These are phyloP conservation scores for Cathartes aura DNA, from an alignment of 2,113 vertebrate species.

Conservation along the genomic window DNA sequence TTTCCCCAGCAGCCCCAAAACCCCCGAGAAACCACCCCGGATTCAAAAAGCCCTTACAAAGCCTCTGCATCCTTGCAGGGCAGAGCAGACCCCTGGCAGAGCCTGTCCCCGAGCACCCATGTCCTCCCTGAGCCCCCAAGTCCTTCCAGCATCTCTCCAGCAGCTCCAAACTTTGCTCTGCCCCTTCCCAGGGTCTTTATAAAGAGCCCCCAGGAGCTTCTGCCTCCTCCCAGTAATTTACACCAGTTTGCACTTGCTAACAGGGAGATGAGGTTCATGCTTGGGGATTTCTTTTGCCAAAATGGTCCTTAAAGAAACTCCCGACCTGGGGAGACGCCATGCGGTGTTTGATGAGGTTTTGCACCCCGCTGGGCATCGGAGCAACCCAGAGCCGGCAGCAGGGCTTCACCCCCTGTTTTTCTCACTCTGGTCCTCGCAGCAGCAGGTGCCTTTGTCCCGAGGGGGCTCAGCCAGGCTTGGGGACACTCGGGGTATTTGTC, in stretches of 20 bases:
- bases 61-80: accelerated
- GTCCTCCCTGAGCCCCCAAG: accelerated
- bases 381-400: accelerated
- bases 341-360: neutral
- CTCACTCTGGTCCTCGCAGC: neutral
- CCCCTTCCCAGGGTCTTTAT: neutral
- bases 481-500: neutral
- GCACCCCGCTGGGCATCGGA: accelerated
- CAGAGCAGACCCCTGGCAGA: neutral
- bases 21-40: too few species aligned
- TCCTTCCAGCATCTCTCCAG: neutral
- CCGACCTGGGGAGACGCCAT: accelerated
- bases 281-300: neutral
- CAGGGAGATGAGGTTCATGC: accelerated
- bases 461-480: neutral
- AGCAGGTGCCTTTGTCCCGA: accelerated
- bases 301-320: accelerated
- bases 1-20: neutral
- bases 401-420: neutral
- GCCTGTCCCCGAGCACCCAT: accelerated
- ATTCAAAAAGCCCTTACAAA: accelerated
- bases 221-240: neutral
- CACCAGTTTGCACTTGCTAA: neutral
- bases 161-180: neutral
- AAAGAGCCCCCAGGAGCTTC: neutral